phyloP scores from a whole-genome alignment of 1,140 invertebrate species.

The Drosophila bipectinata region DNA sequence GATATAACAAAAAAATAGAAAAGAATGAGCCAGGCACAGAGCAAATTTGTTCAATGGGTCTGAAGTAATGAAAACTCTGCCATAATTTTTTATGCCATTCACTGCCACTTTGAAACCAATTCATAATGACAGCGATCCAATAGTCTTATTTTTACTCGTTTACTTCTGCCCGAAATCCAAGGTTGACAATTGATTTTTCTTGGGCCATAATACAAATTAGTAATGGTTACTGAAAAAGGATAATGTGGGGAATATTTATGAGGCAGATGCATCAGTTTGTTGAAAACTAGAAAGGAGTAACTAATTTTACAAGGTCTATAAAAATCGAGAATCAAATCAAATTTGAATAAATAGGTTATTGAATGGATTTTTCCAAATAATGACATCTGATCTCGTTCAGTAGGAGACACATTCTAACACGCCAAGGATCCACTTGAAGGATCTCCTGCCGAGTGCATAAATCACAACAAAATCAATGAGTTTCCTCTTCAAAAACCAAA shows the following conservation, averaged over 20 bases:
- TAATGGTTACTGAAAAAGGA: slow-evolving; percentile 25
- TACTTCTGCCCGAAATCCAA: slow-evolving; percentile 9
- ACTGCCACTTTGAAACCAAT: slow-evolving; percentile 70
- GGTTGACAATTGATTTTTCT: slow-evolving; percentile 62
- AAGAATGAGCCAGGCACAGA: slow-evolving; percentile 9
- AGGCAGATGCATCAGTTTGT: slow-evolving; percentile 43
- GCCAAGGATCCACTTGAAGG: slow-evolving; percentile 17
- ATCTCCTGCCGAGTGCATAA: slow-evolving; percentile 39
- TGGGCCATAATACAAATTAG: slow-evolving; percentile 63
- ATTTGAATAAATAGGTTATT: background rate
- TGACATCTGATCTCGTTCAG: background rate
- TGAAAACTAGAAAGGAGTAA: background rate
- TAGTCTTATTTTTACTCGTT: slow-evolving; percentile 32
- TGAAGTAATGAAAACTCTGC: slow-evolving; percentile 62
- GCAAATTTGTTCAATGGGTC: slow-evolving; percentile 76
- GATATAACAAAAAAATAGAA: slow-evolving; percentile 45
- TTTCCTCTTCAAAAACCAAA: slow-evolving; percentile 33
- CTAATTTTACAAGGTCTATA: background rate
- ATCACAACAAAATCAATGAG: slow-evolving; percentile 41
- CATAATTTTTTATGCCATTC: slow-evolving; percentile 72
- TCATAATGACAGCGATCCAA: slow-evolving; percentile 38
- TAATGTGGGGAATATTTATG: slow-evolving; percentile 7
- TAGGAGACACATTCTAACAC: slow-evolving; percentile 1
- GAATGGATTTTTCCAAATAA: background rate
- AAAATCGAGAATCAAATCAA: background rate